Base-by-base conservation (phyloP, 2,888 invertebrate species). In the Cacoxenus indagator region DNA sequence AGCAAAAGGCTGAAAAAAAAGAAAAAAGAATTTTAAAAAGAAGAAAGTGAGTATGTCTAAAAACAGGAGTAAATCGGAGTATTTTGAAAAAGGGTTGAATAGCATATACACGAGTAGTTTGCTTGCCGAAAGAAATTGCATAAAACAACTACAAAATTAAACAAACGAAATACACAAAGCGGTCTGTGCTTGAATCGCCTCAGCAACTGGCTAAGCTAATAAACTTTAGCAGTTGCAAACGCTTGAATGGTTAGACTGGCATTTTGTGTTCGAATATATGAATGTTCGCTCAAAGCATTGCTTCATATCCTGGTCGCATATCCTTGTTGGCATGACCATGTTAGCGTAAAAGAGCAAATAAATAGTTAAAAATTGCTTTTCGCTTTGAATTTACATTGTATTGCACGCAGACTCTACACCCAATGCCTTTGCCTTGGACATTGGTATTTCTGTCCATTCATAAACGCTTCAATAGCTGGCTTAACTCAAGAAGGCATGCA, bases 281-380 rank as follows among this genome's bases (percentile, higher is more conserved):
- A 17, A 3, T 48, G 48, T 17, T n/a, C n/a, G 37, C 14, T 37
- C 37, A 37, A 37, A 37, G 37, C 9, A 14, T 14, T 37, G 37
- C 5, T 37, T 37, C 37, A 37, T 37, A 37, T 37, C 37, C 37
- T 37, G 37, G 37, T 5, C 37, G 14, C 14, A 37, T 37, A 62
- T 61, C 19, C 37, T 61, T 61, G 2, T 43, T 43, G 61, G n/a
- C 43, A 1, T 26, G 8, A 19, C 51, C 48, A 70, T 80, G 74
- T 76, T 75, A 80, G 82, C 80, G 75, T 75, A 80, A 82, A 80
- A 82, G 78, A 80, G 80, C 80, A 80, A 82, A 80, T 80, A 80
- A 82, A 80, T 78, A 77, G 71, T 73, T 77, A 26, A 8, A 55
- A 26, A 55, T 72, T 78, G 73, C 67, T 72, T 70, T 64, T 37